Evolutionary conservation across 2,113 vertebrate species (phyloP).

Genomic region (Arenaria interpres): DNA sequence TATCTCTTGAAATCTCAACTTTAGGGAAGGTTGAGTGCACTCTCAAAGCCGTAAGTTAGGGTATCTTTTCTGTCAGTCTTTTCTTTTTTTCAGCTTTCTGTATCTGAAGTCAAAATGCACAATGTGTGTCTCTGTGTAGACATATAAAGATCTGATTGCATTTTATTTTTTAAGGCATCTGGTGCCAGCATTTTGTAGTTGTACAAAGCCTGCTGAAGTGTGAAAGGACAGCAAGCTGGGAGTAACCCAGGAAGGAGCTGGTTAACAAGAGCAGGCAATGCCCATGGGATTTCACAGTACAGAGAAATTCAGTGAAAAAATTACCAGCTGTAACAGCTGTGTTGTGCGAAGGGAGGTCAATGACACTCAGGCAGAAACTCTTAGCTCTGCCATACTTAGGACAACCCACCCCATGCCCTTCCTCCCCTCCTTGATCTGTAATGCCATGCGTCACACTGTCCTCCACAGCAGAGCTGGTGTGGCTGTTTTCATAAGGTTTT

Average conservation of each 20-base stretch:
- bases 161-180: not conserved
- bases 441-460: rapidly evolving
- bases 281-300: not conserved
- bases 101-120: not conserved
- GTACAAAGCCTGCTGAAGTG: not conserved
- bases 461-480: not conserved
- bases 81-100: not conserved
- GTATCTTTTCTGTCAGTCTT: not conserved
- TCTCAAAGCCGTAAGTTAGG: not conserved
- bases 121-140: not conserved
- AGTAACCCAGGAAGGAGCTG: not conserved
- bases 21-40: not conserved
- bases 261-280: not conserved
- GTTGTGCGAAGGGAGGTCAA: not conserved
- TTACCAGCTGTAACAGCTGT: not conserved
- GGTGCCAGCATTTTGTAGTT: not conserved
- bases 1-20: not conserved
- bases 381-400: not conserved
- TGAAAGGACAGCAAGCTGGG: not conserved
- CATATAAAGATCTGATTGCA: not conserved
- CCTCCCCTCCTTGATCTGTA: not conserved
- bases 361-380: not conserved
- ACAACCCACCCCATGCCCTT: not conserved
- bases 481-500: not conserved
- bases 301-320: not conserved